Base-by-base conservation (phyloP, 1,140 invertebrate species). In the Drosophila aff. region DNA sequence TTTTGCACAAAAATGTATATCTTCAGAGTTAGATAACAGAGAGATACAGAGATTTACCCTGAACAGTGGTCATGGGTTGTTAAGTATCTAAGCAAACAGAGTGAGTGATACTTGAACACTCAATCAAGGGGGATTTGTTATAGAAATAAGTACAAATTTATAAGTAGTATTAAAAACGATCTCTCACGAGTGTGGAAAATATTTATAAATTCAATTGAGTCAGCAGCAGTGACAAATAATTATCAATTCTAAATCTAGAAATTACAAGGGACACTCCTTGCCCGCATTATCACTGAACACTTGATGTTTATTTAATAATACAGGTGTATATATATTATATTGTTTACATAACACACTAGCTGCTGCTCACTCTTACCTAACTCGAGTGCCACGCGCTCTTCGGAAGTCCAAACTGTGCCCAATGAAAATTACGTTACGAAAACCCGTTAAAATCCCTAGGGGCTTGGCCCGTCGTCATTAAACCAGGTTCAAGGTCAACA, bases 31-130 rank as follows among this genome's bases (percentile, higher is more conserved):
- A 74, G 71, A 73, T 74, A 74, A 74, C 41, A 44, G 10, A 15
- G 16, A 18, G 7, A 43, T 61, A 21, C 9, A 46, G 9, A 40
- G 36, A 41, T 44, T 38, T 38, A 11, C 11, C 49, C 41, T 43
- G 66, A 44, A 43, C 26, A 44, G 16, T 60, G 46, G 55, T 74
- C 68, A 74, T 73, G 67, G 67, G 68, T 74, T 74, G 71, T 74
- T 73, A 74, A 74, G 68, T 73, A 33, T 47, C 31, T 43, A n/a
- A 11, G 57, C 38, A 73, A 73, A 50, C 55, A 74, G 15, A 38
- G 26, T 52, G 55, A 61, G 31, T 74, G 38, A 73, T 61, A 61
- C 26, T 40, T 41, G 23, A 60, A 18, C 23, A 44, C 67, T 73
- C 23, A 50, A 60, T 28, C 33, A 26, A 15, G 41, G 21, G 43